A percentile compares a stretch with the other conserved stretches of the same genome.
Evolutionary conservation across 2,797 vertebrate species (phyloP).

Genomic region (Anniella stebbinsi): DNA sequence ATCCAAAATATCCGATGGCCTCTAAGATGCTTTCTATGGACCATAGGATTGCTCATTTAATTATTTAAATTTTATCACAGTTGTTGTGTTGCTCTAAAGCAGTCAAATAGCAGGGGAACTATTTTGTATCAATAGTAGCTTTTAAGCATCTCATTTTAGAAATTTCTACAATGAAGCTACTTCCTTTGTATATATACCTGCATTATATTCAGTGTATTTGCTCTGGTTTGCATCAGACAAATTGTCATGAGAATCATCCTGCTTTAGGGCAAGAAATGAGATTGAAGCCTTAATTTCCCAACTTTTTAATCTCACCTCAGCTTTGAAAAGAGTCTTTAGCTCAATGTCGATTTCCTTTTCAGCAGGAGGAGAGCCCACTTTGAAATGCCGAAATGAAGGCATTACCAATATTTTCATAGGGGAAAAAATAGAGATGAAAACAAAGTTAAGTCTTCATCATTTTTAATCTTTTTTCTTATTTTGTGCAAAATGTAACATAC

Average conservation of each 20-base stretch:
- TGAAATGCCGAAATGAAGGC: background rate
- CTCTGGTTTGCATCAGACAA: background rate
- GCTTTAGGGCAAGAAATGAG: accelerated
- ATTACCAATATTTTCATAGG: accelerated
- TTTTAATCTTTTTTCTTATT: too few relatives aligned
- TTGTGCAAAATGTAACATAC: background rate
- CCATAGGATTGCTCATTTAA: too few relatives aligned
- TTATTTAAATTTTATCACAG: background rate
- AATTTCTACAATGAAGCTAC: background rate
- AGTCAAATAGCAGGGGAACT: background rate
- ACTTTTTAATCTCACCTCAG: conserved; percentile 7
- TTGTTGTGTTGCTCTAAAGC: background rate
- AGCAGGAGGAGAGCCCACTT: accelerated
- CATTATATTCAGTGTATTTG: background rate
- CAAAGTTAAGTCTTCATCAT: background rate
- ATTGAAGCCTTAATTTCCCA: background rate
- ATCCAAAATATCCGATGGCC: too few relatives aligned
- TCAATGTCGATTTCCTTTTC: background rate
- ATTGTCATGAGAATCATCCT: too few relatives aligned
- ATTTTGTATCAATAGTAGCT: background rate
- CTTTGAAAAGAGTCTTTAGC: accelerated
- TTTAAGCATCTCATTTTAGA: too few relatives aligned
- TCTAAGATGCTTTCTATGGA: too few relatives aligned
- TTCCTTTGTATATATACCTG: background rate
- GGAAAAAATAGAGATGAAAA: background rate